phyloP scores from a whole-genome alignment of 2,888 invertebrate species.

The Xiphydria camelus region DNA sequence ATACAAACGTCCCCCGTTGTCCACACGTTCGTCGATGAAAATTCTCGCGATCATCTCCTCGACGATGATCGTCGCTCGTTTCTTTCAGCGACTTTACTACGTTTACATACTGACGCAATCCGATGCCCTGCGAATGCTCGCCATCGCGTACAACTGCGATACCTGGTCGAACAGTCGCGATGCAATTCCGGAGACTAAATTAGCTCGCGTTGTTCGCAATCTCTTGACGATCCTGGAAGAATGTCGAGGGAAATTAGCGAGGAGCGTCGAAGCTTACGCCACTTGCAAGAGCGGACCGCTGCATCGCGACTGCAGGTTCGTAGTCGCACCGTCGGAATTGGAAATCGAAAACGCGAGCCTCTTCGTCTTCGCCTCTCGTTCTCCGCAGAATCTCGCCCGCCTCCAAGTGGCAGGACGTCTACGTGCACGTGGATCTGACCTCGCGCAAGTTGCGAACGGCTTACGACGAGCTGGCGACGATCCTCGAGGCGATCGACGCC shows the following conservation, averaged over 20 bases:
- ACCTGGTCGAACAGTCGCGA: constrained; percentile 20
- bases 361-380: no score
- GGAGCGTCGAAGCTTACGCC: constrained; percentile 34
- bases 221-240: constrained; percentile 26
- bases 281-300: constrained; percentile 29
- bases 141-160: constrained; percentile 34
- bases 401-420: constrained; percentile 48
- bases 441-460: constrained; percentile 45
- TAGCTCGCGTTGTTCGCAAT: constrained; percentile 28
- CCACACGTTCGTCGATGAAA: constrained; percentile 6
- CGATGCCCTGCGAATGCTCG: constrained; percentile 45
- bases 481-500: constrained; percentile 42
- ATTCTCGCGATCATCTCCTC: background rate
- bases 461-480: constrained; percentile 37
- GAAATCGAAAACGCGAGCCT: no score
- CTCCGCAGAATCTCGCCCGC: constrained; percentile 28
- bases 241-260: constrained; percentile 28
- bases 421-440: constrained; percentile 45
- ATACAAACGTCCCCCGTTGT: constrained; percentile 9
- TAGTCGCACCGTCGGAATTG: no score
- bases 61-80: constrained; percentile 13
- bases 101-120: constrained; percentile 49
- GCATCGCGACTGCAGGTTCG: constrained; percentile 32
- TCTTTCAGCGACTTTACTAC: constrained; percentile 44
- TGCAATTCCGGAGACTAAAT: constrained; percentile 28